A percentile compares a stretch with the other conserved stretches of the same genome.
These are phyloP conservation scores for Nasonia longicornis DNA, from an alignment of 1,140 invertebrate genomes.

Conservation along the genomic window DNA sequence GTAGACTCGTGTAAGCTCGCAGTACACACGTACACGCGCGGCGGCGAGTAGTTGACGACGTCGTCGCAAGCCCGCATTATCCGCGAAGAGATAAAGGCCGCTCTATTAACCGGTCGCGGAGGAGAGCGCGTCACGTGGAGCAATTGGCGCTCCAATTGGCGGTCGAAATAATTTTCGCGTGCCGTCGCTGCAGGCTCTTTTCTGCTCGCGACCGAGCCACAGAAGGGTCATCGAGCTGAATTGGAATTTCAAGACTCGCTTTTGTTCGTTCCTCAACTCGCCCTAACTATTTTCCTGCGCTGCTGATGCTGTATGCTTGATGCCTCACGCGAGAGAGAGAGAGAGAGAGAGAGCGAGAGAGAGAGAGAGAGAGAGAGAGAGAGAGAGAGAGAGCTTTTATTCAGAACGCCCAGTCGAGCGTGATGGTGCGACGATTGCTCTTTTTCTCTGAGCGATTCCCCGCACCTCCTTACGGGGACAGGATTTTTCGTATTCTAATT, in stretches of 20 bases:
- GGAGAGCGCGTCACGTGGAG: slow-evolving; percentile 45
- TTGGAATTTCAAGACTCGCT: slow-evolving; percentile 53
- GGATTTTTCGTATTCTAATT: neutral
- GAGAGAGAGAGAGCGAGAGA: neutral
- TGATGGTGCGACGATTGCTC: neutral
- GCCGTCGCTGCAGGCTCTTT: slow-evolving; percentile 35
- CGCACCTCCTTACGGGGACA: too few relatives aligned
- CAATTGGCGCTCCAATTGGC: slow-evolving; percentile 59
- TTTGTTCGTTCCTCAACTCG: slow-evolving; percentile 48
- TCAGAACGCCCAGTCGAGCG: neutral
- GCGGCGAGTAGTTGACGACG: neutral
- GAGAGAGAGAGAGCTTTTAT: neutral
- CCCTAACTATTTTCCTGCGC: slow-evolving; percentile 34
- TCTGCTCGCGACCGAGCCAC: slow-evolving; percentile 43
- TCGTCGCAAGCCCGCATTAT: neutral
- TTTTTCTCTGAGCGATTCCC: neutral
- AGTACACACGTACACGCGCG: neutral
- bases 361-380: neutral
- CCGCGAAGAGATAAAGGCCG: slow-evolving; percentile 7
- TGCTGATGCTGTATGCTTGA: neutral
- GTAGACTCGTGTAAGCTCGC: too few relatives aligned
- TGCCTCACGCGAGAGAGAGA: neutral
- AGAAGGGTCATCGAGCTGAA: slow-evolving; percentile 58
- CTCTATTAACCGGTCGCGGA: neutral
- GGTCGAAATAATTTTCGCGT: slow-evolving; percentile 57